phyloP scores from a whole-genome alignment of 2,888 invertebrate genomes.

The Tachina fera region DNA sequence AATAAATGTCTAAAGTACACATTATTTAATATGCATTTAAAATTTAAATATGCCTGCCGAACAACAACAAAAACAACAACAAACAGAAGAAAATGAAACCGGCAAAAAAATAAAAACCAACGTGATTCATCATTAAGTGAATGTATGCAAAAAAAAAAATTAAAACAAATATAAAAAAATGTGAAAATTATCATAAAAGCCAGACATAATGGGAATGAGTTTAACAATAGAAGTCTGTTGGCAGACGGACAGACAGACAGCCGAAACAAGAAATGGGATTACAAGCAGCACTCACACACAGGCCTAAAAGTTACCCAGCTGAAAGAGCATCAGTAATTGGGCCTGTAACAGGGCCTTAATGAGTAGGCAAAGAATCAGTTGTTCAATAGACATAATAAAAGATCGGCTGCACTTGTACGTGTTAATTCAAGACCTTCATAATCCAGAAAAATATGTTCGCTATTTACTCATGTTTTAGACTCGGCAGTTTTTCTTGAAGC shows the following conservation, averaged over 20 bases:
- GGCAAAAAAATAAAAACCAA: conserved; percentile 36
- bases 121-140: conserved; percentile 59
- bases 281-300: not conserved
- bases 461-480: too few species aligned
- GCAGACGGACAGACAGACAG: conserved; percentile 22
- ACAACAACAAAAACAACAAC: conserved; percentile 13
- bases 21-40: conserved; percentile 52
- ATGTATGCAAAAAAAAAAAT: conserved; percentile 29
- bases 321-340: not conserved
- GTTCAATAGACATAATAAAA: too few species aligned
- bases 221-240: conserved; percentile 60
- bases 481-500: too few species aligned
- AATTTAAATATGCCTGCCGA: conserved; percentile 41
- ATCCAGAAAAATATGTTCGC: too few species aligned
- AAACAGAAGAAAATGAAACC: conserved; percentile 8
- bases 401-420: too few species aligned
- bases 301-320: not conserved
- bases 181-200: conserved; percentile 66
- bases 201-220: conserved; percentile 64
- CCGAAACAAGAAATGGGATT: conserved; percentile 12
- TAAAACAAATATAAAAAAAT: conserved; percentile 23
- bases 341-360: not conserved
- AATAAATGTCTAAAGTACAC: not conserved
- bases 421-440: too few species aligned
- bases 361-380: not conserved